A percentile compares a stretch with the other conserved stretches of the same genome.
These are phyloP conservation scores for Hystrix cristata DNA, from an alignment of 2,113 vertebrate species.

Conservation along the genomic window DNA sequence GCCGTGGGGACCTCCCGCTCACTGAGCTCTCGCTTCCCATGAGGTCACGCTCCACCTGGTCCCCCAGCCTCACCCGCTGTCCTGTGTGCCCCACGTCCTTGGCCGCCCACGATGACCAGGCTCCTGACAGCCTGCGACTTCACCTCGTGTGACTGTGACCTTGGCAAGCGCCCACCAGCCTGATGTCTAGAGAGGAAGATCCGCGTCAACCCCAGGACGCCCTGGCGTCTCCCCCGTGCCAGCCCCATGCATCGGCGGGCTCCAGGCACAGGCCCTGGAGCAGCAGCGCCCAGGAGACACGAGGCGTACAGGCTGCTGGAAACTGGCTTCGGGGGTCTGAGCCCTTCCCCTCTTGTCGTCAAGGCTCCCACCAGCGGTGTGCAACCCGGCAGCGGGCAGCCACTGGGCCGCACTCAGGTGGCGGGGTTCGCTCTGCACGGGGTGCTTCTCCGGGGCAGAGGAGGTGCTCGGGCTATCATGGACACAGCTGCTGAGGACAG, in stretches of 20 bases:
- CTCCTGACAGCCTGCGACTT: background rate
- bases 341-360: background rate
- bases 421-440: background rate
- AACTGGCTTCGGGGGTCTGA: background rate
- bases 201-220: background rate
- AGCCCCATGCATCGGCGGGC: background rate
- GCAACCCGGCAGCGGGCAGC: background rate
- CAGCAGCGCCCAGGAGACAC: background rate
- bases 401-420: too few species aligned
- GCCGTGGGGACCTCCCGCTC: background rate
- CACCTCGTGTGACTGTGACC: background rate
- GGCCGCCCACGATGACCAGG: background rate
- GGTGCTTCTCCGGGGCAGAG: background rate
- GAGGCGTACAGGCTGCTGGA: background rate
- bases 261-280: background rate
- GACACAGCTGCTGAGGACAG: background rate
- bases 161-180: background rate
- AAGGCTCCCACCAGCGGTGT: background rate
- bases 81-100: background rate
- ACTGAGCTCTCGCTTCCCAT: background rate
- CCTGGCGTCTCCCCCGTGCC: rapidly evolving
- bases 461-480: background rate
- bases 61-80: background rate
- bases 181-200: background rate
- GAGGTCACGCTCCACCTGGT: background rate